phyloP scores from a whole-genome alignment of 2,113 vertebrate species.

The Coptodon rendalli region DNA sequence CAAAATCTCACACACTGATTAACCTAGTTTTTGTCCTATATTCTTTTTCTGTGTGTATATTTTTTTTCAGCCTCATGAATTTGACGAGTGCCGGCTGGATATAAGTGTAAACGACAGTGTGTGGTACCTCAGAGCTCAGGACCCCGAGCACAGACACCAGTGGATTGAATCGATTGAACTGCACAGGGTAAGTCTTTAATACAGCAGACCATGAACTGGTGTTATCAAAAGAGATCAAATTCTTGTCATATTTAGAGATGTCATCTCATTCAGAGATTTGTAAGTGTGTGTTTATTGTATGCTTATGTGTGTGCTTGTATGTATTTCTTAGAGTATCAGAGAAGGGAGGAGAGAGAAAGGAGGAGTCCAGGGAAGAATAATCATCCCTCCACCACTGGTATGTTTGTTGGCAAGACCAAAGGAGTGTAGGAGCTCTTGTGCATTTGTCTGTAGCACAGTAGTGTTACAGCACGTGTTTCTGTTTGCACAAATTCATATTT shows the following conservation, averaged over 20 bases:
- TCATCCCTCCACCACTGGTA: conserved; percentile 56
- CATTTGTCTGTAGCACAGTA: not conserved
- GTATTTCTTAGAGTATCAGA: conserved; percentile 62
- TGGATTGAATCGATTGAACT: conserved; percentile 95
- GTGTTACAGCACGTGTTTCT: not conserved
- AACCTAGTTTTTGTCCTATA: not conserved
- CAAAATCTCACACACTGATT: not conserved
- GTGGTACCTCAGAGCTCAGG: conserved; percentile 94
- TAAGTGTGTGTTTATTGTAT: not conserved
- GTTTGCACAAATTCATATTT: not conserved
- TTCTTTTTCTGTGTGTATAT: not conserved
- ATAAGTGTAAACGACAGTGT: conserved; percentile 96
- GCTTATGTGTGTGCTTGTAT: conserved; percentile 20
- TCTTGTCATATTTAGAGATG: not conserved
- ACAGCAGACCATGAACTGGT: not conserved
- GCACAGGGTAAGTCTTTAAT: conserved; percentile 79
- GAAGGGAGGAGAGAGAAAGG: conserved; percentile 53
- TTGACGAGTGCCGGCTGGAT: conserved; percentile 97
- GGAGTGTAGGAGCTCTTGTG: not conserved
- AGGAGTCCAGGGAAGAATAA: conserved; percentile 52
- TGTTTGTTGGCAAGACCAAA: conserved; percentile 21
- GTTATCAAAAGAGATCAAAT: not conserved
- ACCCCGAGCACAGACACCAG: conserved; percentile 85
- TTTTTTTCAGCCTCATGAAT: conserved; percentile 84
- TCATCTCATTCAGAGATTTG: not conserved